A percentile compares a stretch with the other conserved stretches of the same genome.
Evolutionary conservation across 2,888 invertebrate species (phyloP).

Genomic region (Mantis religiosa): DNA sequence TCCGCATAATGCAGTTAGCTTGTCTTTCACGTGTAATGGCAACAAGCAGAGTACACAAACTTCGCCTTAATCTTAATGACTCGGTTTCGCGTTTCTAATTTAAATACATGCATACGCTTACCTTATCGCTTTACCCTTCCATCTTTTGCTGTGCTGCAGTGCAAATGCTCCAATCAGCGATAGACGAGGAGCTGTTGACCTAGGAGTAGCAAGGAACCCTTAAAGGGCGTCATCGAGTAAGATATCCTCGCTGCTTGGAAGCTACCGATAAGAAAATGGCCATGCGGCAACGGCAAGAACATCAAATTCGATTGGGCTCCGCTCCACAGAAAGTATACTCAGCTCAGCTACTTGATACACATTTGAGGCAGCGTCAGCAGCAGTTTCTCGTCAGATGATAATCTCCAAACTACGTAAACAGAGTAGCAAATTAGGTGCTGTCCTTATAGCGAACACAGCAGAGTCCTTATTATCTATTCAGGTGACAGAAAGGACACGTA

Average conservation of each 20-base stretch:
- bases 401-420: no score
- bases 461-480: no score
- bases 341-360: neutral
- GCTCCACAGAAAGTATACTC: neutral
- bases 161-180: neutral
- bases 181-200: neutral
- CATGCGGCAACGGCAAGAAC: neutral
- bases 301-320: neutral
- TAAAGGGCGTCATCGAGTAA: neutral
- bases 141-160: neutral
- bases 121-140: neutral
- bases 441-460: no score
- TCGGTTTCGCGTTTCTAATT: neutral
- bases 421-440: no score
- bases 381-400: no score
- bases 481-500: no score
- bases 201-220: neutral
- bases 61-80: constrained; percentile 1
- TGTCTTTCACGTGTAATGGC: neutral
- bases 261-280: neutral
- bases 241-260: neutral
- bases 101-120: neutral
- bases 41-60: neutral
- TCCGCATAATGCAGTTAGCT: neutral
- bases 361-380: no score